Percentiles rank a stretch among this genome's conserved stretches.
These are phyloP conservation scores for Hippoglossus stenolepis DNA, from an alignment of 2,113 vertebrate species.

Conservation along the genomic window DNA sequence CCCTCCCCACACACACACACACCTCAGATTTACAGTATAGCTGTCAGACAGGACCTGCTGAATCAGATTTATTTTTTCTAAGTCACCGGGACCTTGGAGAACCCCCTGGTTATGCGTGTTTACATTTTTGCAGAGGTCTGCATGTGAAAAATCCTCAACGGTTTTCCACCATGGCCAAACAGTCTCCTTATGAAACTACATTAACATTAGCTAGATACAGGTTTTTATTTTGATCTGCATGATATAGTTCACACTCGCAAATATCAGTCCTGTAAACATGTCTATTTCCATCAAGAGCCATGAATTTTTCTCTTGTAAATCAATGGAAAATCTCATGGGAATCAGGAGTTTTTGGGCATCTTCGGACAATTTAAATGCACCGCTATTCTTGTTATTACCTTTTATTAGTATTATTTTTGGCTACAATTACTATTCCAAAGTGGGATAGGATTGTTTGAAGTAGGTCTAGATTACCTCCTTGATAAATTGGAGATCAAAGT, in stretches of 20 bases:
- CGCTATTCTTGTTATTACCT: not conserved
- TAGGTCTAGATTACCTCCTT: too few relatives aligned
- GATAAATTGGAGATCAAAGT: too few relatives aligned
- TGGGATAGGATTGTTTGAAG: not conserved
- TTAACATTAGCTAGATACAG: not conserved
- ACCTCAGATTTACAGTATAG: conserved; percentile 48
- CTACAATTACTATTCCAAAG: not conserved
- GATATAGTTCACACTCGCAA: too few relatives aligned
- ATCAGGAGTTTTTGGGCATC: not conserved
- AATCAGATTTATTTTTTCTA: conserved; percentile 54
- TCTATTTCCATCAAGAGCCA: too few relatives aligned
- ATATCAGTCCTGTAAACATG: too few relatives aligned
- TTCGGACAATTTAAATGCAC: not conserved
- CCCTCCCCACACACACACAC: conserved; percentile 25
- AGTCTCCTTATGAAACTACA: not conserved
- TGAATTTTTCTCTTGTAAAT: too few relatives aligned
- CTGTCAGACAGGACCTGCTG: conserved; percentile 24
- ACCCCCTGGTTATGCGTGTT: conserved; percentile 6
- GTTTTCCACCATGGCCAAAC: not conserved
- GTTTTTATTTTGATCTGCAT: not conserved
- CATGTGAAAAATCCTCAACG: conserved; percentile 8
- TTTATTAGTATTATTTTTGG: not conserved
- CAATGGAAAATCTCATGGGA: too few relatives aligned
- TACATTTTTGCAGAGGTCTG: conserved; percentile 17
- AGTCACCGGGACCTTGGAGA: conserved; percentile 28